Percentiles rank a stretch among this genome's conserved stretches.
These are phyloP conservation scores for Osmoderma eremita DNA, from an alignment of 2,888 invertebrate genomes.

Conservation along the genomic window DNA sequence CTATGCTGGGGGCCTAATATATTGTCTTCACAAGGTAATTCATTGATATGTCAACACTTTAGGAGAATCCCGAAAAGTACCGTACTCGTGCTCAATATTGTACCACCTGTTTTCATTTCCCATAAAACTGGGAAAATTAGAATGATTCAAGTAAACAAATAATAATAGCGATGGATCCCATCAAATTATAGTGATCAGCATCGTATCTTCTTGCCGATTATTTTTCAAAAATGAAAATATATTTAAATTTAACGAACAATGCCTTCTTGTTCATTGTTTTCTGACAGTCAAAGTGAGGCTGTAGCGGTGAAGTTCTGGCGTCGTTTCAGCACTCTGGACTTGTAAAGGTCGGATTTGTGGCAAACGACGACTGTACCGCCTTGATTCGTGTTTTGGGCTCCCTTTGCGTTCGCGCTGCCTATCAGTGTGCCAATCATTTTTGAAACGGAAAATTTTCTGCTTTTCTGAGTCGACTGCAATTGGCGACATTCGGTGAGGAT, in stretches of 20 bases:
- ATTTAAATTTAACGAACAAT: slow-evolving; percentile 51
- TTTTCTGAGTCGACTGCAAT: slow-evolving; percentile 65
- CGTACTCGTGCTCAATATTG: slow-evolving; percentile 9
- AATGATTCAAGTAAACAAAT: slow-evolving; percentile 42
- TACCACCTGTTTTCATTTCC: slow-evolving; percentile 45
- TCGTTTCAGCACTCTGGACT: slow-evolving; percentile 68
- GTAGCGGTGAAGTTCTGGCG: slow-evolving; percentile 70
- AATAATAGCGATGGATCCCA: slow-evolving; percentile 30
- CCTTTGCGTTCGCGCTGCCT: slow-evolving; percentile 65
- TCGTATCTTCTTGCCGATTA: slow-evolving; percentile 23
- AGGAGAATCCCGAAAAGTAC: slow-evolving; percentile 8
- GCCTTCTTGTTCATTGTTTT: slow-evolving; percentile 48
- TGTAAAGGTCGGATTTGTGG: slow-evolving; percentile 70
- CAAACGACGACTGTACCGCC: slow-evolving; percentile 71
- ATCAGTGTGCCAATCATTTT: slow-evolving; percentile 83
- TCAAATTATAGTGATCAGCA: slow-evolving; percentile 24
- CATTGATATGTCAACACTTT: slow-evolving; percentile 11
- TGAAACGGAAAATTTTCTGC: slow-evolving; percentile 79
- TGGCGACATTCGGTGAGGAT: slow-evolving; percentile 73
- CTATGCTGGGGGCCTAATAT: neutral
- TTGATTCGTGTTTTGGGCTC: slow-evolving; percentile 60
- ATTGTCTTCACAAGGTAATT: slow-evolving; percentile 2
- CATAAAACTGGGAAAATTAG: slow-evolving; percentile 60
- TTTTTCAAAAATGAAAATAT: slow-evolving; percentile 35
- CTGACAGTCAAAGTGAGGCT: slow-evolving; percentile 75